Conservation (phyloP, 2,888 invertebrate genomes). For the Cheilosia urbana region DNA sequence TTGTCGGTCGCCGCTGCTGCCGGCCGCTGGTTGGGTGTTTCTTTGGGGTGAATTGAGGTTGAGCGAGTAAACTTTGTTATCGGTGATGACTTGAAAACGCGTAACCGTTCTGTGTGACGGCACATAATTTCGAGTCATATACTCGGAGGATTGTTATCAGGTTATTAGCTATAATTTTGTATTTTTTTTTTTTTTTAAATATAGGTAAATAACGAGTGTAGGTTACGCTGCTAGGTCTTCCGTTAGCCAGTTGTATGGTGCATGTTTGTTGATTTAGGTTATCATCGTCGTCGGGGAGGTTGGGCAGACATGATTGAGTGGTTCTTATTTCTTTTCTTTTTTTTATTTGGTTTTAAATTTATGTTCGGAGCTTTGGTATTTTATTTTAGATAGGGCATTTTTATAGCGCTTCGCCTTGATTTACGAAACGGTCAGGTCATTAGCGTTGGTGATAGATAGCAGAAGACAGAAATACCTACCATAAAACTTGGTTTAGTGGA, state of each 20-base stretch:
- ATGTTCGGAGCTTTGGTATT: background rate
- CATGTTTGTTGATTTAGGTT: slow-evolving; percentile 44
- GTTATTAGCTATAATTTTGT: slow-evolving; percentile 33
- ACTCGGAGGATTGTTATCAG: slow-evolving; percentile 12
- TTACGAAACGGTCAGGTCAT: background rate
- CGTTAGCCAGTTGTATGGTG: background rate
- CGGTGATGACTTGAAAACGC: slow-evolving; percentile 37
- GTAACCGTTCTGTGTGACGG: slow-evolving; percentile 24
- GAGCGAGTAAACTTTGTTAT: slow-evolving; percentile 36
- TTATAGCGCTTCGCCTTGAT: background rate
- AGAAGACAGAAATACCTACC: background rate
- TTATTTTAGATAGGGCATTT: background rate
- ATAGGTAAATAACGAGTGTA: slow-evolving; percentile 37
- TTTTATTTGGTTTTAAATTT: background rate
- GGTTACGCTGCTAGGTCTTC: slow-evolving; percentile 6
- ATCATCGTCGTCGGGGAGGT: slow-evolving; percentile 27
- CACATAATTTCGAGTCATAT: slow-evolving; percentile 12
- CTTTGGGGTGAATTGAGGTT: slow-evolving; percentile 37
- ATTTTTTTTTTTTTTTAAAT: slow-evolving; percentile 4
- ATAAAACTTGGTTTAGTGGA: background rate
- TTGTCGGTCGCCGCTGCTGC: background rate
- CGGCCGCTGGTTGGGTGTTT: slow-evolving; percentile 4
- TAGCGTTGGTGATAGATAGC: background rate
- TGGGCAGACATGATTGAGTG: slow-evolving; percentile 48
- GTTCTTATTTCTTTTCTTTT: background rate